phyloP scores from a whole-genome alignment of 2,113 vertebrate species.

The Pelecanoides urinatrix region DNA sequence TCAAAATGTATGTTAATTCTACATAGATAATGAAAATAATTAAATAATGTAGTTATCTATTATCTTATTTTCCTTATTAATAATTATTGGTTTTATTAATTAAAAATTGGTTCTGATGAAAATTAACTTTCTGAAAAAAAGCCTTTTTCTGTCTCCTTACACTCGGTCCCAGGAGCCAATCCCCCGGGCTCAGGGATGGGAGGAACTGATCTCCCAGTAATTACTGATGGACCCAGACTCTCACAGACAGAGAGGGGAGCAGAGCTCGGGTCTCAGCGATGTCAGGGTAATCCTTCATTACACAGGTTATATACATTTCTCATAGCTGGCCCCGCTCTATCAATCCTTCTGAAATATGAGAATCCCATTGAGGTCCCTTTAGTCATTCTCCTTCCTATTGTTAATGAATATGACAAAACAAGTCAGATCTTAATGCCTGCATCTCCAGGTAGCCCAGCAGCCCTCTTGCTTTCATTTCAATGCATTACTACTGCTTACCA shows the following conservation, averaged over 20 bases:
- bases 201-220: background rate
- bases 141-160: background rate
- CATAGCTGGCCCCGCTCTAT: background rate
- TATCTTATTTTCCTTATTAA: background rate
- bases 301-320: background rate
- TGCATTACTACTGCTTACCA: background rate
- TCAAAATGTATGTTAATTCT: background rate
- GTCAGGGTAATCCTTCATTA: background rate
- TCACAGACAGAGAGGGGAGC: background rate
- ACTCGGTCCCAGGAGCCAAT: rapidly evolving
- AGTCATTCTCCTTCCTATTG: background rate
- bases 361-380: background rate
- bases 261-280: background rate
- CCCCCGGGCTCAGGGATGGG: background rate
- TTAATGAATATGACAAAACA: constrained; percentile 27
- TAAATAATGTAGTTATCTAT: background rate
- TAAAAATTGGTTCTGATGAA: background rate
- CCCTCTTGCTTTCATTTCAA: background rate
- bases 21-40: background rate
- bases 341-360: constrained; percentile 31
- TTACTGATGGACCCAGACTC: background rate
- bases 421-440: background rate
- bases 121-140: background rate
- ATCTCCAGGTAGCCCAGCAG: background rate
- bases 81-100: background rate